Conservation (phyloP, 1,140 invertebrate species). For the Anoplophora glabripennis region DNA sequence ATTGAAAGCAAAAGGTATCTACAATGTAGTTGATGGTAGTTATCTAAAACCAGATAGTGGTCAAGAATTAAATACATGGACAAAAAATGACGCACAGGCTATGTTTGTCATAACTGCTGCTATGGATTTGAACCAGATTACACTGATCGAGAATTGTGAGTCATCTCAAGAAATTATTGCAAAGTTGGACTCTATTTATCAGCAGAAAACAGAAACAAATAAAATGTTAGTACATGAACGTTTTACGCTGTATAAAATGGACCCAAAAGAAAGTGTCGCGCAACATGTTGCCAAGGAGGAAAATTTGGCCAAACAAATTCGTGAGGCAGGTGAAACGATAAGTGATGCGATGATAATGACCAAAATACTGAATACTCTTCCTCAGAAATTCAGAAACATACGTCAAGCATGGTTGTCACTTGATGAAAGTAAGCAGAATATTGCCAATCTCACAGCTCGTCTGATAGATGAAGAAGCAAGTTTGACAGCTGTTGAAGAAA, state of each 20-base stretch:
- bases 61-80: constrained; percentile 27
- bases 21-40: background rate
- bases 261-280: constrained; percentile 33
- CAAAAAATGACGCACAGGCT: constrained; percentile 35
- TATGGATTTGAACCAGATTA: constrained; percentile 41
- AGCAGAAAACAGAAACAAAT: constrained; percentile 24
- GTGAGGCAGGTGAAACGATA: constrained; percentile 40
- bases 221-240: constrained; percentile 45
- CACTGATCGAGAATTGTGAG: constrained; percentile 42
- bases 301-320: constrained; percentile 42
- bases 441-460: constrained; percentile 45
- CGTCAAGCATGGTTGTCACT: constrained; percentile 47
- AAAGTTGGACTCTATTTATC: constrained; percentile 41
- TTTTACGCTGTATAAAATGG: constrained; percentile 45
- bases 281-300: constrained; percentile 47
- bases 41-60: constrained; percentile 13
- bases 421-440: constrained; percentile 42
- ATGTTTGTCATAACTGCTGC: constrained; percentile 43
- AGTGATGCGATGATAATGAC: constrained; percentile 46
- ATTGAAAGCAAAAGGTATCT: constrained; percentile 28
- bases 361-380: constrained; percentile 40
- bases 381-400: constrained; percentile 40
- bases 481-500: constrained; percentile 34
- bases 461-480: constrained; percentile 47
- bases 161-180: constrained; percentile 32